Base-by-base conservation (phyloP, 2,797 vertebrate species). In the Pelodytes ibericus region DNA sequence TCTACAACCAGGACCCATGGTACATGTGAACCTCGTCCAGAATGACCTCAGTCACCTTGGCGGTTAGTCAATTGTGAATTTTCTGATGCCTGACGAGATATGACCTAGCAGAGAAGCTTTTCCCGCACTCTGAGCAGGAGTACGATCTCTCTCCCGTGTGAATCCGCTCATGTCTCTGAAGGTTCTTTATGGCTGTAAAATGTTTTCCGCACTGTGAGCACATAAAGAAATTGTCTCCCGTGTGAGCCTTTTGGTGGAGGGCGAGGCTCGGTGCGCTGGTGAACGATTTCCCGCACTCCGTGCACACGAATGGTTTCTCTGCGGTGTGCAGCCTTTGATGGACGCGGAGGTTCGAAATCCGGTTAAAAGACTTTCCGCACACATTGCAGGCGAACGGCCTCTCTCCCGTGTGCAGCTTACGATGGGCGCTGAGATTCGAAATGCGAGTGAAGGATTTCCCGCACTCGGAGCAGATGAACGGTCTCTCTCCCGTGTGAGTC, bases 101-200 rank as follows among this genome's bases (percentile, higher is more conserved):
- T 24, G 47, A 53, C n/a, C 47, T 27, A 10, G 24, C 7, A 9
- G 26, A 49, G 15, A 61, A 72, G n/a, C 59, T 39, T 36, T 72
- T 72, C 9, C 60, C 59, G 13, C 71, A 72, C 18, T 51, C 59
- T 6, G 60, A 11, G 11, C 71, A 72, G 20, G 44, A 63, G 13
- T 63, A 72, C 1, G 59, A 60, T n/a, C 64, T 72, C 41, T 72
- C 59, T 24, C 70, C 71, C 0, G 71, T 64, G 60, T 72, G 71
- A 27, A 64, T 72, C 33, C 71, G 29, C 44, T 64, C 41, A 4
- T 72, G 71, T 9, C 26, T 27, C 0, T 49, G n/a, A 2, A 72
- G 47, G 2, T 61, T 22, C 9, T 59, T 53, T 24, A 53, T 63
- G 3, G 51, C 41, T 11, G 22, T 51, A 20, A 72, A 72, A 4